phyloP scores from a whole-genome alignment of 2,888 invertebrate species.

The Trichogramma dendrolimi region DNA sequence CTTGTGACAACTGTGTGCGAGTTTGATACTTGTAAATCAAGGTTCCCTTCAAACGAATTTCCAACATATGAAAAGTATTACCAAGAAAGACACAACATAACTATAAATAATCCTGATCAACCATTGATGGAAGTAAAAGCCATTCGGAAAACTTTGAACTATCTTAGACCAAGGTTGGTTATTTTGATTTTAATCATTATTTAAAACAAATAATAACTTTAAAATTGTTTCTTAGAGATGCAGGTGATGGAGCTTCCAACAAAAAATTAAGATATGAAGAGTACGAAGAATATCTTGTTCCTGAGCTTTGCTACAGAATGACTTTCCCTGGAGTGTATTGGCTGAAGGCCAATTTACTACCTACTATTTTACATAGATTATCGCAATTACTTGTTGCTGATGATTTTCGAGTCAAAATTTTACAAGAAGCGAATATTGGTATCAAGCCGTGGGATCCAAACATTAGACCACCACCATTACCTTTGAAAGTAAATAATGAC shows the following conservation, averaged over 20 bases:
- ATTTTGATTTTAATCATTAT: too few relatives aligned
- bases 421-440: slow-evolving; percentile 45
- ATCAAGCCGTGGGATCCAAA: neutral
- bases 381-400: slow-evolving; percentile 68
- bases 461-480: slow-evolving; percentile 3
- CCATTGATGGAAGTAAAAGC: slow-evolving; percentile 78
- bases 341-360: slow-evolving; percentile 79
- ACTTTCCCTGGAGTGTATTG: slow-evolving; percentile 73
- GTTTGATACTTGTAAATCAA: slow-evolving; percentile 62
- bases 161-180: slow-evolving; percentile 56
- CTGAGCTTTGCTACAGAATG: slow-evolving; percentile 78
- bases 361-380: slow-evolving; percentile 77
- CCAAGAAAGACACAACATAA: slow-evolving; percentile 65
- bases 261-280: slow-evolving; percentile 52
- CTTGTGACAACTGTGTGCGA: slow-evolving; percentile 68
- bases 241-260: too few relatives aligned
- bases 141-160: slow-evolving; percentile 60
- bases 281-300: slow-evolving; percentile 69
- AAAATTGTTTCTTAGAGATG: too few relatives aligned
- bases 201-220: too few relatives aligned
- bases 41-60: slow-evolving; percentile 63
- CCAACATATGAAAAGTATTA: slow-evolving; percentile 73
- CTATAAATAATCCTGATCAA: slow-evolving; percentile 63
- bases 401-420: slow-evolving; percentile 63
- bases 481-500: neutral